Percentiles rank a stretch among this genome's conserved stretches.
Conservation (phyloP, 2,113 vertebrate genomes). For the Leiothrix lutea region DNA sequence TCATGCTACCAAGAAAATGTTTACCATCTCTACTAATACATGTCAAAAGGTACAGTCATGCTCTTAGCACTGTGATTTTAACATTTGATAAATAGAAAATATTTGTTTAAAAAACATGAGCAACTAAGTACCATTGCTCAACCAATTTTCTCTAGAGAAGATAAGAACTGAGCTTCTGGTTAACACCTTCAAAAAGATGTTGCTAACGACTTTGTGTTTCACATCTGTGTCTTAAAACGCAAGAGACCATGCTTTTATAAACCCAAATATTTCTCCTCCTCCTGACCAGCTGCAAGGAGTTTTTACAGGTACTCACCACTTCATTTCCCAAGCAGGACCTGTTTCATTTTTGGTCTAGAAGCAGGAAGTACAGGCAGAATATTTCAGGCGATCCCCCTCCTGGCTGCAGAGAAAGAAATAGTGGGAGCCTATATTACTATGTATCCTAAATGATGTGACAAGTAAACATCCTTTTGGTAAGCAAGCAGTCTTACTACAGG, state of each 20-base stretch:
- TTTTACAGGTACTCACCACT: not conserved
- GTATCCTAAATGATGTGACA: fast-evolving
- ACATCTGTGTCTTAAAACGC: not conserved
- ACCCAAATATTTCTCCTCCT: not conserved
- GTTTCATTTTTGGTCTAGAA: not conserved
- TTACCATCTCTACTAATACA: not conserved
- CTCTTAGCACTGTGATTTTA: not conserved
- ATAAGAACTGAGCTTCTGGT: not conserved
- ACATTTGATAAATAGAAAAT: not conserved
- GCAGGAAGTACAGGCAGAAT: not conserved
- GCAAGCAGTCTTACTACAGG: not conserved
- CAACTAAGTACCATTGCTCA: not conserved
- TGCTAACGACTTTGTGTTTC: not conserved
- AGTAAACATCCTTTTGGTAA: not conserved
- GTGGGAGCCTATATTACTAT: not conserved
- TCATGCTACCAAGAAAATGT: not conserved
- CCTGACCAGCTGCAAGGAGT: not conserved
- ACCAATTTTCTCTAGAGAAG: not conserved
- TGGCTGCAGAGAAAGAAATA: not conserved
- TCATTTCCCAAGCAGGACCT: not conserved
- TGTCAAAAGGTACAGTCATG: not conserved
- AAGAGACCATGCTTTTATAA: not conserved
- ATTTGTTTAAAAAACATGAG: not conserved
- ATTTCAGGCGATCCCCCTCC: not conserved
- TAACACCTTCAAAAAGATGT: not conserved